Evolutionary conservation across 2,888 invertebrate genomes (phyloP).

Genomic region (Camponotus fellah): DNA sequence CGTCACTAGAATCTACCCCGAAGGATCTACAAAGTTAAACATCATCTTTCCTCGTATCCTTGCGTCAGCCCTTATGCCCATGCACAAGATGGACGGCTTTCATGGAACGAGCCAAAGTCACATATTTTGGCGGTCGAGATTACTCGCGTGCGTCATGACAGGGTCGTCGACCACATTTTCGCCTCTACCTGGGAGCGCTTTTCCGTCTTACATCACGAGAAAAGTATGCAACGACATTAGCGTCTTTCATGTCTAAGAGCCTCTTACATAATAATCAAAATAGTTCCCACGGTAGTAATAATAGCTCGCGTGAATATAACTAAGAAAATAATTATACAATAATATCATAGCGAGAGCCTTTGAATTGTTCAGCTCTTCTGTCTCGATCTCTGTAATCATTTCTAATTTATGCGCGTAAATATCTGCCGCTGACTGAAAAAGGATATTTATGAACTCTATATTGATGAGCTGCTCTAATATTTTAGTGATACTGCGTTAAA

Average conservation of each 20-base stretch:
- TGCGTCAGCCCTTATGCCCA: neutral
- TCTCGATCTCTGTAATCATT: conserved; percentile 18
- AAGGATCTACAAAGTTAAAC: conserved; percentile 28
- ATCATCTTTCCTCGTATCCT: neutral
- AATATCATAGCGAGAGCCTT: neutral
- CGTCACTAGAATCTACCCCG: conserved; percentile 5
- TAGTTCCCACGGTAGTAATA: neutral
- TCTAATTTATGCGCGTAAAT: neutral
- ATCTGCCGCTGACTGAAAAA: conserved; percentile 10
- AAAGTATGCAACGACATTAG: conserved; percentile 1
- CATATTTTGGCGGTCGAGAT: conserved; percentile 28
- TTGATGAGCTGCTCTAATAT: conserved; percentile 9
- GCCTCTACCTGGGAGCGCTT: conserved; percentile 63
- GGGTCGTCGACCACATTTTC: conserved; percentile 65
- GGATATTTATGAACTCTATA: neutral
- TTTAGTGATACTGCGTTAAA: conserved; percentile 3
- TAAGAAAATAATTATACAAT: conserved; percentile 7
- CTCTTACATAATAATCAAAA: conserved; percentile 27
- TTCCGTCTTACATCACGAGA: conserved; percentile 50
- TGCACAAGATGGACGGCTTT: neutral
- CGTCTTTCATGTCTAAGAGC: neutral
- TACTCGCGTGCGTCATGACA: conserved; percentile 59
- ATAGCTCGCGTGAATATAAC: neutral
- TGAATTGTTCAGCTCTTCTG: neutral
- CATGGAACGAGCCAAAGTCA: conserved; percentile 18